Evolutionary conservation across 2,797 vertebrate species (phyloP).

Genomic region (Cryptoblepharus egeriae): DNA sequence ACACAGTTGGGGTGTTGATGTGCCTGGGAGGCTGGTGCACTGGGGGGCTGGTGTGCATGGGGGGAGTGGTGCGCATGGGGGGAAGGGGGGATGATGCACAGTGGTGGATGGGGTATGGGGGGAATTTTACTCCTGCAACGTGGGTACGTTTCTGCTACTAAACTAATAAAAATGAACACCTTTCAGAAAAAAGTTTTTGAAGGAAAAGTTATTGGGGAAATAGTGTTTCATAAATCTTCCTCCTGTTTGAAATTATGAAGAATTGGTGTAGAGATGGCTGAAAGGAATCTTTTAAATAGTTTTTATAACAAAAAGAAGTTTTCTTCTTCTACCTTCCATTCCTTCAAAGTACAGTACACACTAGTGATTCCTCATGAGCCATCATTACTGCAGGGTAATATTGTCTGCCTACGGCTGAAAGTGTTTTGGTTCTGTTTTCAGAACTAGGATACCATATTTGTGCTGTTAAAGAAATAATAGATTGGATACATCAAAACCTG

Average conservation of each 20-base stretch:
- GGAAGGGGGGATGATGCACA: too few relatives aligned
- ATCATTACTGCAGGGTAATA: conserved; percentile 30
- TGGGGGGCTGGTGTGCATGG: too few relatives aligned
- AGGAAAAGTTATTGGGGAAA: too few relatives aligned
- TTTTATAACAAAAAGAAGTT: conserved; percentile 48
- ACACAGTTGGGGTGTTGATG: too few relatives aligned
- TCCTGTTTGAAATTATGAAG: conserved; percentile 2
- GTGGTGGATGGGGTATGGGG: too few relatives aligned
- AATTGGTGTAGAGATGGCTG: conserved; percentile 29
- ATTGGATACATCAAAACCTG: conserved; percentile 19
- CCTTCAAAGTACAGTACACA: conserved; percentile 6
- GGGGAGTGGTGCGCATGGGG: too few relatives aligned
- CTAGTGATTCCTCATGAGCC: background rate
- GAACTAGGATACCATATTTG: background rate
- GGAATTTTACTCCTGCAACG: too few relatives aligned
- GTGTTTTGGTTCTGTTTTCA: conserved; percentile 32
- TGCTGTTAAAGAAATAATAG: background rate
- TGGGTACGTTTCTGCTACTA: too few relatives aligned
- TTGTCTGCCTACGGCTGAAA: conserved; percentile 34
- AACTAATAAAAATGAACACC: background rate
- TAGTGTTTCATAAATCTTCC: background rate
- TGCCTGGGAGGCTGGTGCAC: too few relatives aligned
- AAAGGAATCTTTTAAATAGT: conserved; percentile 20
- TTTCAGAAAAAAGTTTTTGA: background rate
- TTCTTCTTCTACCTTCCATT: conserved; percentile 16